phyloP scores from a whole-genome alignment of 2,888 invertebrate species.

The Napeogenes sylphis region DNA sequence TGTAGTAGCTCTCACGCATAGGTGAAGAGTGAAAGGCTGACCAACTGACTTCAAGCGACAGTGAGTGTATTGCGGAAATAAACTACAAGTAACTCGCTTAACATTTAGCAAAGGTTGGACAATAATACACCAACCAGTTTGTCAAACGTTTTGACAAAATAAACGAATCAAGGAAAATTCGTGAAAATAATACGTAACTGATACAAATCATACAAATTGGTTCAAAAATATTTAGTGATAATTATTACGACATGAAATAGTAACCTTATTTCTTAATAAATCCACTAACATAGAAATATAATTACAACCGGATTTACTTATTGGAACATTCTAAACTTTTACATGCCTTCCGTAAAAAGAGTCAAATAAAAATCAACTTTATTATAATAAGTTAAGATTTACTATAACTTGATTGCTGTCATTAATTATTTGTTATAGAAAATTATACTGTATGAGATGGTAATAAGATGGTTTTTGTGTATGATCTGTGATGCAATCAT shows the following conservation, averaged over 20 bases:
- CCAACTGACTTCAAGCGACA: no score
- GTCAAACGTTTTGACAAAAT: no score
- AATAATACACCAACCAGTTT: no score
- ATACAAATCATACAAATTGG: no score
- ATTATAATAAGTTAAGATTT: not conserved
- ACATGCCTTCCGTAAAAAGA: conserved; percentile 1
- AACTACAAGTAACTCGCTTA: no score
- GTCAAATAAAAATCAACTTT: not conserved
- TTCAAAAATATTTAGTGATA: not conserved
- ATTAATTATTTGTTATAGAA: not conserved
- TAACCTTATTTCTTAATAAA: conserved; percentile 1
- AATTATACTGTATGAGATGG: conserved; percentile 1
- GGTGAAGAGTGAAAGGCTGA: conserved; percentile 5
- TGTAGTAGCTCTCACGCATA: not conserved
- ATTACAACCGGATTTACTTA: conserved; percentile 5
- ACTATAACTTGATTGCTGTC: not conserved
- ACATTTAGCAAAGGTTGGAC: no score
- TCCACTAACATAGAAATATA: conserved; percentile 2
- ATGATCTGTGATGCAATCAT: conserved; percentile 24
- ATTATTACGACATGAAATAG: not conserved
- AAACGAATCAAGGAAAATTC: no score
- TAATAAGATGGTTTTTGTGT: conserved; percentile 15
- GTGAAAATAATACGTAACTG: no score
- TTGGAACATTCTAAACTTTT: not conserved
- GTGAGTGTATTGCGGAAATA: not conserved